Base-by-base conservation (phyloP, 2,888 invertebrate species). In the Cecidostiba fungosa region DNA sequence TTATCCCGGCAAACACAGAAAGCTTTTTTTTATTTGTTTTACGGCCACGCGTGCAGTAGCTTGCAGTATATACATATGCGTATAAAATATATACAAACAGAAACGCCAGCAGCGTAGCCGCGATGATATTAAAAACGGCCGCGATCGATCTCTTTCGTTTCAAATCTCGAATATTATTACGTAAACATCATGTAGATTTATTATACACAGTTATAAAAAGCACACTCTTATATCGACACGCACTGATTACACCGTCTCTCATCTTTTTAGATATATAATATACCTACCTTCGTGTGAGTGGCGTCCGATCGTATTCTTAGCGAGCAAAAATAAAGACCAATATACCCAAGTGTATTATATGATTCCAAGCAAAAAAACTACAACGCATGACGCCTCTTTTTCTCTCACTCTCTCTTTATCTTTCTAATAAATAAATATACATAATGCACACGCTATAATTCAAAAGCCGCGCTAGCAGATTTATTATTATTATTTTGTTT, bases 241-340 rank as follows among this genome's bases (percentile, higher is more conserved):
- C 43, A 2, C 43, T 43, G 0, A 47, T 50, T 16, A 50, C 3
- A 3, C 19, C 16, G 4, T 50, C 19, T 50, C 19, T 50, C n/a
- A n/a, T n/a, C 50, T 16, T 16, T 50, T 16, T 50, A 3, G 2
- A 32, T 47, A 47, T 47, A 47, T 16, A 47, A 36, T 36, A 36
- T 3, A 36, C 36, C 36, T 86, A 86, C 84, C 84, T 86, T 86
- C 83, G 86, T 86, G 86, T 77, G 69, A 79, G 66, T 59, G 32
- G 69, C 82, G 82, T 59, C 69, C 82, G 43, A 50, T 26, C 54
- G 50, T 39, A 8, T 1, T 6, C 8, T 8, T 39, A 73, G 73
- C 83, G 59, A 47, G 62, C 59, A 82, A 54, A 62, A 76, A 82
- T 12, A 76, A 84, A 72, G 74, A 79, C 23, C 70, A 36, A 8